Evolutionary conservation across 1,140 invertebrate species (phyloP), one percentile per base, ranked within the genome.

Genomic region (Caenorhabditis briggsae): DNA sequence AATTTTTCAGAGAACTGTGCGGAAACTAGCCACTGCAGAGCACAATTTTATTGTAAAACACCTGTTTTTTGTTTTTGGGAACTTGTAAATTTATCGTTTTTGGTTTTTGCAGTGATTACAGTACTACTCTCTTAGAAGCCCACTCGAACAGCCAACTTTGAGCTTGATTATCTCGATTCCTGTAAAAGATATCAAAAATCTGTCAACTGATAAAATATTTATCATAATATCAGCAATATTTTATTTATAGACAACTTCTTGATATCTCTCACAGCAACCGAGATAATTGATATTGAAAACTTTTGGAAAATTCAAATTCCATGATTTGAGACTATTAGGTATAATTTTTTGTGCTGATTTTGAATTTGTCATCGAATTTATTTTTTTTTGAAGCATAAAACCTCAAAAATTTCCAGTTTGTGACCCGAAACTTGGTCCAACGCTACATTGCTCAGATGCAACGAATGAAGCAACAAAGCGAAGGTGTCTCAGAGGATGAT

Each of bases 401-500:
- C 25, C 20, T 41, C 18, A 18, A 65, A n/a, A n/a, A 1, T 56
- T 89, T 87, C 87, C 87, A 96, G 89, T 94, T 94, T 7, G 95
- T 96, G 8, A 96, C 96, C 95, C 94, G 95, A 86, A 93, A 96
- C 48, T 93, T 96, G 65, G 95, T 96, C 12, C 93, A 96, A 23
- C 94, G 96, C 5, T 97, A 96, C 92, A 95, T 97, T 2, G 96
- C 95, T 0, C 94, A 95, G 1, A 96, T 96, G 91, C 96, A 97
- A 92, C 93, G 95, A 59, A 93, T 95, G 43, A 95, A 95, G 87
- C 93, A 95, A 59, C 95, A 96, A 90, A 95, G 96, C 48, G 95
- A 95, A 85, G 93, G 94, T 0, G 97, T 98, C 9, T 98, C 97
- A 0, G 97, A 98, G 93, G 97, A 99, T 92, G 97, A 99, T 93